Percentiles rank a stretch among this genome's conserved stretches.
These are phyloP conservation scores for Eupithecia exiguata DNA, from an alignment of 2,888 invertebrate genomes.

Conservation along the genomic window DNA sequence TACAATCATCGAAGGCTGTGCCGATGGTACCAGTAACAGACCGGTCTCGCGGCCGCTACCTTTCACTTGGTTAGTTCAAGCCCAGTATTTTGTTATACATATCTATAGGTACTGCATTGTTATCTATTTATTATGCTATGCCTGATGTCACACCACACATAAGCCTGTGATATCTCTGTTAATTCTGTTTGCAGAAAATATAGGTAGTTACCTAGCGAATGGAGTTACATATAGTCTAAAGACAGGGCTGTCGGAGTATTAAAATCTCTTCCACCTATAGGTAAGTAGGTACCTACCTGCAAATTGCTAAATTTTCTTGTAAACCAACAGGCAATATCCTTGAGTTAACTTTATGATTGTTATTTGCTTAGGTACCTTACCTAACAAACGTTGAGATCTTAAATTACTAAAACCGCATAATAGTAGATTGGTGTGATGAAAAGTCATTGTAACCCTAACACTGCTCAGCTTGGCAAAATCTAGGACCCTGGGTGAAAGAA, in stretches of 20 bases:
- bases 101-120: neutral
- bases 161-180: neutral
- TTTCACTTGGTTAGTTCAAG: conserved; percentile 25
- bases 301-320: conserved; percentile 5
- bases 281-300: neutral
- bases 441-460: conserved; percentile 36
- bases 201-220: neutral
- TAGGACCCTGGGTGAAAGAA: neutral
- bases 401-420: conserved; percentile 65
- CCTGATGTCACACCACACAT: neutral
- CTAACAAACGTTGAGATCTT: conserved; percentile 35
- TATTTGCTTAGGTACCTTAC: conserved; percentile 24
- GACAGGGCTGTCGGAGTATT: neutral
- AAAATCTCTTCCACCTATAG: neutral
- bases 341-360: conserved; percentile 26
- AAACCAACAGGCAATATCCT: conserved; percentile 23
- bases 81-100: neutral
- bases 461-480: neutral
- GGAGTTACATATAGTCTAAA: neutral
- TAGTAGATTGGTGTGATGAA: conserved; percentile 46
- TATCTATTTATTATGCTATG: neutral
- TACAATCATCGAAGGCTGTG: conserved; percentile 25
- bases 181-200: neutral
- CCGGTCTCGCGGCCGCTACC: neutral
- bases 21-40: neutral